phyloP scores from a whole-genome alignment of 2,888 invertebrate species.

The Drosophila buzzatii region DNA sequence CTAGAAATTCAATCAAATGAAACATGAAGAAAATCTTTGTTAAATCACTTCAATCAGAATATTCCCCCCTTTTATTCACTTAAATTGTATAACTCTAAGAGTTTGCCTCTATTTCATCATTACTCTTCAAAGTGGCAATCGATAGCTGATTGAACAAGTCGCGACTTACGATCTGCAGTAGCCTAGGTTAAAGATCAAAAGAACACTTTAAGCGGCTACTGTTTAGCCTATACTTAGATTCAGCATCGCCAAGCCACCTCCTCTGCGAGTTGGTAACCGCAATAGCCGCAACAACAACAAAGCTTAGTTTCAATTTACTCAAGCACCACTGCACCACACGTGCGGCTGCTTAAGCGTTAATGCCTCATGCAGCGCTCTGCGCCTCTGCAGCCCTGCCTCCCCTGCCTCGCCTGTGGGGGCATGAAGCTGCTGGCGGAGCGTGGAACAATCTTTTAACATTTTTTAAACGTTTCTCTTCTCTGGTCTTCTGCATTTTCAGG shows the following conservation, averaged over 20 bases:
- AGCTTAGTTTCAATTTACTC: slow-evolving; percentile 50
- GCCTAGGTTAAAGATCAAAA: slow-evolving; percentile 44
- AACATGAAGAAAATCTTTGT: neutral
- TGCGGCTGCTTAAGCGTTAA: slow-evolving; percentile 71
- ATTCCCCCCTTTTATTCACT: neutral
- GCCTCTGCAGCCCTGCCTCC: neutral
- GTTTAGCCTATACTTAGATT: slow-evolving; percentile 24
- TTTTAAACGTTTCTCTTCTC: slow-evolving; percentile 72
- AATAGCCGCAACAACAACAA: slow-evolving; percentile 17
- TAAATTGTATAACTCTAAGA: no score
- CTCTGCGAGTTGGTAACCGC: slow-evolving; percentile 16
- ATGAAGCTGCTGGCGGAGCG: slow-evolving; percentile 34
- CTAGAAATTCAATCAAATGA: no score
- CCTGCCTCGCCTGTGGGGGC: slow-evolving; percentile 1
- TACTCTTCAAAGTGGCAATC: neutral
- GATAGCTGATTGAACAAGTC: slow-evolving; percentile 2
- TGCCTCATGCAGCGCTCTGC: slow-evolving; percentile 19
- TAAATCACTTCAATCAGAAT: neutral
- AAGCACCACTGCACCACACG: slow-evolving; percentile 53
- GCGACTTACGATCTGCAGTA: slow-evolving; percentile 23
- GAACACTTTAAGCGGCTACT: slow-evolving; percentile 48
- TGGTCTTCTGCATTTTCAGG: slow-evolving; percentile 75
- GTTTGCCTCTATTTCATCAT: neutral
- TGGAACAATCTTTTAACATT: slow-evolving; percentile 66
- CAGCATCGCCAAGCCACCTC: neutral